Conservation (phyloP, 2,888 invertebrate genomes). For the Saturnia pavonia region DNA sequence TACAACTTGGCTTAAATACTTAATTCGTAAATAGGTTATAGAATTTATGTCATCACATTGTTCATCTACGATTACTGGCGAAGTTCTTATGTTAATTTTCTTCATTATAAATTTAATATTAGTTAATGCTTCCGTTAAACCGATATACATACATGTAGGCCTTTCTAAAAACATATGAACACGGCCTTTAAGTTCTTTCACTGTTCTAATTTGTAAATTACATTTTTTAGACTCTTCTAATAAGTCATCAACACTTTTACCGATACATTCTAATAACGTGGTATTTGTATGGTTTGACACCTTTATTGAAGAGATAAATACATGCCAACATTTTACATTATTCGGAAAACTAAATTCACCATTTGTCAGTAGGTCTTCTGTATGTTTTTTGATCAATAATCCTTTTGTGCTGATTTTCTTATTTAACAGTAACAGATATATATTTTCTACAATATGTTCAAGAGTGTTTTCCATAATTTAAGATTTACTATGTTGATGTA, state of each 20-base stretch:
- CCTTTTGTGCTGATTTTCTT: slow-evolving; percentile 38
- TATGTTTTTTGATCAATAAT: slow-evolving; percentile 80
- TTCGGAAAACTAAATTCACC: slow-evolving; percentile 86
- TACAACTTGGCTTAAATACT: slow-evolving; percentile 52
- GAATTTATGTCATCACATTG: slow-evolving; percentile 46
- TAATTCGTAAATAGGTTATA: slow-evolving; percentile 58
- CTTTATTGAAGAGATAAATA: slow-evolving; percentile 37
- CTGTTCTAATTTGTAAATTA: slow-evolving; percentile 68
- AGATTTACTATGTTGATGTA: not conserved
- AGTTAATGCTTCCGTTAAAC: slow-evolving; percentile 47
- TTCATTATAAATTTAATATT: slow-evolving; percentile 45
- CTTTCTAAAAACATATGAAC: slow-evolving; percentile 80
- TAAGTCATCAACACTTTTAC: slow-evolving; percentile 57
- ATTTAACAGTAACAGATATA: slow-evolving; percentile 50
- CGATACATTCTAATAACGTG: slow-evolving; percentile 51
- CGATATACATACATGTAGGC: slow-evolving; percentile 46
- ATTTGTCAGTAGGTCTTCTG: slow-evolving; percentile 73
- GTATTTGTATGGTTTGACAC: slow-evolving; percentile 30
- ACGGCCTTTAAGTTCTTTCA: slow-evolving; percentile 64
- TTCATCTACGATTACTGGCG: slow-evolving; percentile 45
- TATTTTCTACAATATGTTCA: slow-evolving; percentile 42
- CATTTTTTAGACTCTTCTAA: slow-evolving; percentile 69
- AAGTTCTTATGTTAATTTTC: slow-evolving; percentile 20
- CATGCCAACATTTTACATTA: slow-evolving; percentile 81
- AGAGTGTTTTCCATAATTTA: slow-evolving; percentile 51